Base-by-base conservation (phyloP, 2,797 vertebrate species). In the Muraenolepis orangiensis region DNA sequence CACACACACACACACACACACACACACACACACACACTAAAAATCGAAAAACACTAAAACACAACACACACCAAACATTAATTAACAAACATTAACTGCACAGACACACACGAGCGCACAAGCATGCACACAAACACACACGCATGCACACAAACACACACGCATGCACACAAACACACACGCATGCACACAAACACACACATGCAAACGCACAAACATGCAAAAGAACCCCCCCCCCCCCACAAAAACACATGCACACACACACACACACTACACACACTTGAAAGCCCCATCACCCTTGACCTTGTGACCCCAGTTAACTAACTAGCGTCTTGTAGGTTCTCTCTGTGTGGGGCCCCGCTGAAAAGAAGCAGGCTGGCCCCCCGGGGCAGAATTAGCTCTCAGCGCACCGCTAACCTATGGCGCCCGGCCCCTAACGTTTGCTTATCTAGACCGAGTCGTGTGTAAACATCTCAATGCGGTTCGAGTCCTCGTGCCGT, bases 301-400 rank as follows among this genome's bases (percentile, higher is more conserved):
- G 86, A 78, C 86, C 86, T 78, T 40, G 36, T 85, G 84, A 89
- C 89, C 87, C 83, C 75, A 82, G 87, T 90, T 91, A 90, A 91
- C 86, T 89, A 89, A 85, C 84, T 84, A 86, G 87, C 84, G 84
- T 80, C 86, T 84, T 87, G 89, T 90, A 88, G 87, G 89, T 88
- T 82, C 84, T 82, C 85, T 72, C 75, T 88, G 85, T 86, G 89
- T 86, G 85, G 73, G 84, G 88, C 81, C 81, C 71, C 38, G 2
- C 64, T 90, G 84, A 89, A 87, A 85, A 81, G 87, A 84, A 12
- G 77, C 86, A 87, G 89, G 88, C 88, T 86, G 81, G 86, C 87
- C 86, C 88, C 83, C 77, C n/a, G 10, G 66, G 89, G 86, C 80
- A 61, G 74, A 69, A 84, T 74, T 69, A 77, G 67, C 82, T 87